phyloP scores from a whole-genome alignment of 2,797 vertebrate species.

The Acanthopagrus latus region DNA sequence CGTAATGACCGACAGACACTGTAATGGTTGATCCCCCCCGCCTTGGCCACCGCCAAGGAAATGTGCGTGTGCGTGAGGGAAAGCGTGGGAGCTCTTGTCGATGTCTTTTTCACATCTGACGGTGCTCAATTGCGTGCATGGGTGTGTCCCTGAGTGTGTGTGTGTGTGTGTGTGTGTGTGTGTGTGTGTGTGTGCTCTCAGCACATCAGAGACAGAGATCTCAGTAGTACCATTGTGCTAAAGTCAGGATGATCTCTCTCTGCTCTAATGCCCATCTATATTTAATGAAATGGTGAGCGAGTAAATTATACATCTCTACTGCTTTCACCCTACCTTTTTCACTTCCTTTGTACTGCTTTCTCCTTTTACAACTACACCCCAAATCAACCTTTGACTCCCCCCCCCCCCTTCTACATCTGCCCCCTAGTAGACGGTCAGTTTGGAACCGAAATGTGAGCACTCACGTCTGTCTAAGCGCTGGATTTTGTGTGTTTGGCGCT shows the following conservation, averaged over 20 bases:
- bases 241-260: conserved; percentile 44
- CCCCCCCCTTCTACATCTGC: neutral
- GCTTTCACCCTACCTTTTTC: conserved; percentile 10
- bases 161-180: conserved; percentile 11
- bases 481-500: conserved; percentile 22
- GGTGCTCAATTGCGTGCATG: neutral
- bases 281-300: conserved; percentile 55
- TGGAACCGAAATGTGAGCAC: conserved; percentile 7
- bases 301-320: conserved; percentile 56
- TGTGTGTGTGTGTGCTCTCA: conserved; percentile 10
- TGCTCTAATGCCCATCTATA: conserved; percentile 55
- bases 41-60: conserved; percentile 68
- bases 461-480: neutral
- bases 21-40: conserved; percentile 74
- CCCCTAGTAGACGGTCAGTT: neutral
- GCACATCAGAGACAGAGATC: conserved; percentile 29
- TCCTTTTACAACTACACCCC: conserved; percentile 27
- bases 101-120: conserved; percentile 4
- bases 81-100: neutral
- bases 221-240: conserved; percentile 36
- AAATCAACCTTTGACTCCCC: conserved; percentile 11
- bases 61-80: neutral
- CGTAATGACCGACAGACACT: conserved; percentile 78
- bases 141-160: neutral
- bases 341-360: conserved; percentile 2